Percentiles rank a stretch among this genome's conserved stretches.
Evolutionary conservation across 2,888 invertebrate genomes (phyloP).

Genomic region (Oxycera nigricornis): DNA sequence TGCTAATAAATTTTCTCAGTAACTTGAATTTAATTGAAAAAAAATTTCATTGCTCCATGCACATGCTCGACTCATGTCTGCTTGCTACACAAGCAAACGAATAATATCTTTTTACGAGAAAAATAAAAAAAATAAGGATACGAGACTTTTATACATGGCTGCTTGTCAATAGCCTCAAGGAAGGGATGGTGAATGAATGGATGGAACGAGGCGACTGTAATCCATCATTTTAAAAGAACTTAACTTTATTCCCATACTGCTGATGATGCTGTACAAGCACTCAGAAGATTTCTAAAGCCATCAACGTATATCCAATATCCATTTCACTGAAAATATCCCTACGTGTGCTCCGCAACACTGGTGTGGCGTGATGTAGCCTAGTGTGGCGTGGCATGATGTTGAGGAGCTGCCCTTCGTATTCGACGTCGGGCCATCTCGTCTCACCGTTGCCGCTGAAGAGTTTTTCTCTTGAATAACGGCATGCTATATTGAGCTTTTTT

Average conservation of each 20-base stretch:
- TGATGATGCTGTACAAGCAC: neutral
- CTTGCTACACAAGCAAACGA: neutral
- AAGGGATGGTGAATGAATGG: constrained; percentile 15
- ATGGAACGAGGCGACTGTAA: constrained; percentile 32
- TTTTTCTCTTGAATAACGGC: constrained; percentile 32
- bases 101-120: neutral
- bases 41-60: constrained; percentile 12
- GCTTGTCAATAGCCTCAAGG: constrained; percentile 36
- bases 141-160: constrained; percentile 31
- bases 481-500: constrained; percentile 38
- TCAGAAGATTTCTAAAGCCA: constrained; percentile 36
- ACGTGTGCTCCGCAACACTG: neutral
- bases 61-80: constrained; percentile 21
- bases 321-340: constrained; percentile 35
- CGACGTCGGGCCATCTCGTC: neutral
- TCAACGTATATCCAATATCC: constrained; percentile 36
- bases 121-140: constrained; percentile 17
- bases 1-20: constrained; percentile 10
- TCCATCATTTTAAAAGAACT: constrained; percentile 40
- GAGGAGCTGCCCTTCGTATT: constrained; percentile 29
- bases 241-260: constrained; percentile 38
- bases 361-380: constrained; percentile 2
- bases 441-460: constrained; percentile 13
- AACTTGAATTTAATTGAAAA: constrained; percentile 29
- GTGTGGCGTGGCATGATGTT: constrained; percentile 1